Evolutionary conservation across 2,113 vertebrate species (phyloP), one percentile per base, ranked within the genome.

Genomic region (Phylloscopus whistleri): DNA sequence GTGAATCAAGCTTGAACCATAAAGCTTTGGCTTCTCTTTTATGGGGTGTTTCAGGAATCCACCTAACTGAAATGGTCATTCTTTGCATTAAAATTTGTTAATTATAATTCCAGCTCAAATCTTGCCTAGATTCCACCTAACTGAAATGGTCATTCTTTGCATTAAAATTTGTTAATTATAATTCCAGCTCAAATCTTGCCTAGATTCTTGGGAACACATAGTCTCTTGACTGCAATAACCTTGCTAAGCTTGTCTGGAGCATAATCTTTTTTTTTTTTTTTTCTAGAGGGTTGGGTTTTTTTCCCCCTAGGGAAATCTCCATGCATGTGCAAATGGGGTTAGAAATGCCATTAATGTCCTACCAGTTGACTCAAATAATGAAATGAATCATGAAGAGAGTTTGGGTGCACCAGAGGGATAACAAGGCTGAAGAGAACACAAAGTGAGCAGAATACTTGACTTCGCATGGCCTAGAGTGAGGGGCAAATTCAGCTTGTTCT

Each of bases 271-370:
- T 39, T 88, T 67, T 22, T 26, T 74, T 27, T 13, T 20, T 21
- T 21, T 21, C 44, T 52, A 12, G 58, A 37, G 37, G 4, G 2
- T 27, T 87, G 51, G 51, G 10, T 16, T 48, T 62, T 48, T 58
- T 19, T 5, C 0, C 6, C 30, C 4, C 21, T 11, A 2, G 7
- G 10, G 19, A 52, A 53, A n/a, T 53, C 28, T 48, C 26, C 0
- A 0, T 48, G 6, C 15, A 7, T 46, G n/a, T 73, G 23, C 43
- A 73, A 18, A 37, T 2, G 1, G n/a, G 10, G 23, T 80, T 67
- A 55, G 37, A 84, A 74, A 44, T 87, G 21, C 14, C 46, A n/a
- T 24, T 46, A 35, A 46, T 58, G 18, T 48, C 52, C 24, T 72
- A 35, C 23, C 7, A 22, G 33, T 33, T 88, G 48, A 44, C 49